phyloP scores from a whole-genome alignment of 64 coral and sea anemone species.

The Montipora efflorescens region DNA sequence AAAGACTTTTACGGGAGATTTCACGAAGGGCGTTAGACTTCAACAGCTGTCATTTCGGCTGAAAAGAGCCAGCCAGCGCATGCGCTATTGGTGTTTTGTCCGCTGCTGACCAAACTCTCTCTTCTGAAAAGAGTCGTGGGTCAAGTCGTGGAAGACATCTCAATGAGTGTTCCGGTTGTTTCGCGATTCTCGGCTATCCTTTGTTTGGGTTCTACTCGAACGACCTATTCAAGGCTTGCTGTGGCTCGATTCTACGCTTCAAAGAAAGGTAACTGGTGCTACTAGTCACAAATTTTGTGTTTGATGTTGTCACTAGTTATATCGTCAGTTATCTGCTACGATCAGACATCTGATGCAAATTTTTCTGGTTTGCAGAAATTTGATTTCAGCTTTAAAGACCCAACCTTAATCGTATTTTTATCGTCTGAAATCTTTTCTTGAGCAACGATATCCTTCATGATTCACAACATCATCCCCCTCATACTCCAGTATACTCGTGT shows the following conservation, averaged over 20 bases:
- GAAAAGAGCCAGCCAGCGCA: not conserved
- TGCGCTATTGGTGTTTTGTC: not conserved
- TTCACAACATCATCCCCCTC: no score
- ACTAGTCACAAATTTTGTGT: not conserved
- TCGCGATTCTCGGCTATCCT: conserved; percentile 34
- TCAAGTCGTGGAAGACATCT: no score
- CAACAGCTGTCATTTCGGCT: not conserved
- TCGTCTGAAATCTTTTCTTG: no score
- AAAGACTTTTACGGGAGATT: not conserved
- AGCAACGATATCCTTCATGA: no score
- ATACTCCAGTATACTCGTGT: no score
- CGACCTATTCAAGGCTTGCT: conserved; percentile 45
- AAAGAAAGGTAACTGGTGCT: conserved; percentile 82
- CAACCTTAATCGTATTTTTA: no score
- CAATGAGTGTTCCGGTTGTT: conserved; percentile 57
- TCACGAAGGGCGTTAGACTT: not conserved
- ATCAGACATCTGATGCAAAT: no score
- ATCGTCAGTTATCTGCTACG: no score
- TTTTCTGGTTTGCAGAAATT: no score
- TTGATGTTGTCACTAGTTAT: no score
- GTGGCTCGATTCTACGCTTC: conserved; percentile 74
- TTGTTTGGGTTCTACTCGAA: conserved; percentile 13
- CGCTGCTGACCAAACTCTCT: not conserved
- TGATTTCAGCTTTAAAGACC: no score
- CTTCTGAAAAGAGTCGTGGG: no score